Evolutionary conservation across 2,797 vertebrate genomes (phyloP).

Genomic region (Manis crassicaudata): DNA sequence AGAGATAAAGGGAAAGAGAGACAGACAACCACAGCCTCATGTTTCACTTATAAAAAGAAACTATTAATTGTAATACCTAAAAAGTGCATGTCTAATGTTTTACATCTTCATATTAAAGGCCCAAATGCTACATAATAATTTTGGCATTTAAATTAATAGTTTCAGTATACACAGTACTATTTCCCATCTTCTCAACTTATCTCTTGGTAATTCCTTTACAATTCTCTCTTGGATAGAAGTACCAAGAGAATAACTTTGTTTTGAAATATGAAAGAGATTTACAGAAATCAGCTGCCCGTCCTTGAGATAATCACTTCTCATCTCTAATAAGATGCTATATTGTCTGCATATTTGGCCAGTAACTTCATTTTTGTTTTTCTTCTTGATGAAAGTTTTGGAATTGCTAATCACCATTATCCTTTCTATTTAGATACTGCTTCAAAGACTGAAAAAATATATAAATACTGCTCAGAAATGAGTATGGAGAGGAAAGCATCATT

Average conservation of each 20-base stretch:
- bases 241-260: constrained; percentile 5
- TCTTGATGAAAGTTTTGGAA: neutral
- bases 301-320: neutral
- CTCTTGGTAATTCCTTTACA: neutral
- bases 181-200: neutral
- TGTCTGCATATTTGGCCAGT: neutral
- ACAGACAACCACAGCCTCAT: neutral
- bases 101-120: neutral
- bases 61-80: neutral
- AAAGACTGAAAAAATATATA: neutral
- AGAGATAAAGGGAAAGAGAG: neutral
- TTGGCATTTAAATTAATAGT: neutral
- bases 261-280: neutral
- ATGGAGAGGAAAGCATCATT: neutral
- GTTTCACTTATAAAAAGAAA: neutral
- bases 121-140: neutral
- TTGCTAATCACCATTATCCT: neutral
- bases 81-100: neutral
- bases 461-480: neutral
- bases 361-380: neutral
- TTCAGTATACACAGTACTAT: neutral
- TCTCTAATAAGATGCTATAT: neutral
- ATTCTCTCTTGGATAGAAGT: neutral
- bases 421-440: neutral
- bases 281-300: neutral